Evolutionary conservation across 1,140 invertebrate genomes (phyloP).

Genomic region (Coenobita brevimanus): DNA sequence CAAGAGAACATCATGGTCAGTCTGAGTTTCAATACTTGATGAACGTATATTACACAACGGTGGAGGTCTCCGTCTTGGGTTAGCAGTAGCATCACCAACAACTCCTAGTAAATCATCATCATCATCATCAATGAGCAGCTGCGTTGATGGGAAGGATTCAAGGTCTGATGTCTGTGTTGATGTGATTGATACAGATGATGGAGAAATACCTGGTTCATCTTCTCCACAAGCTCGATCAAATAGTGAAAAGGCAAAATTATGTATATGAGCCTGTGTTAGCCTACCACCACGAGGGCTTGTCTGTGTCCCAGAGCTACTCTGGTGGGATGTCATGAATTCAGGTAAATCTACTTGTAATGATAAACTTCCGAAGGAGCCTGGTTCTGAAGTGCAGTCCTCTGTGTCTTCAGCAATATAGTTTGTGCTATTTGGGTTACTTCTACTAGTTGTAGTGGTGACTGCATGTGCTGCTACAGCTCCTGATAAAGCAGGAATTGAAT

Average conservation of each 20-base stretch:
- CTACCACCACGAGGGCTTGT: slow-evolving; percentile 58
- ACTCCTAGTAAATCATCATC: slow-evolving; percentile 40
- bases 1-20: slow-evolving; percentile 60
- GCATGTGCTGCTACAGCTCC: neutral
- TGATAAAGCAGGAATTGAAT: neutral
- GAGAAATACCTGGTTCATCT: slow-evolving; percentile 49
- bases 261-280: slow-evolving; percentile 25
- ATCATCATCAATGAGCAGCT: slow-evolving; percentile 48
- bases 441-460: slow-evolving; percentile 2
- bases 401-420: slow-evolving; percentile 6
- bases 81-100: slow-evolving; percentile 1
- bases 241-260: slow-evolving; percentile 47
- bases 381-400: slow-evolving; percentile 38
- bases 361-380: slow-evolving; percentile 36
- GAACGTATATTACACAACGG: slow-evolving; percentile 46
- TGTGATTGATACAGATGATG: slow-evolving; percentile 44
- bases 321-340: slow-evolving; percentile 43
- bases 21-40: slow-evolving; percentile 66
- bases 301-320: slow-evolving; percentile 61
- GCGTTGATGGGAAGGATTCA: slow-evolving; percentile 40
- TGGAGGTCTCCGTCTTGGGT: slow-evolving; percentile 4
- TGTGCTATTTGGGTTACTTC: slow-evolving; percentile 17
- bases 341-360: slow-evolving; percentile 48
- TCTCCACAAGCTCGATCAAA: slow-evolving; percentile 58
- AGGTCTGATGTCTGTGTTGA: slow-evolving; percentile 49